Conservation (phyloP, 2,888 invertebrate genomes). For the Dugesia japonica region DNA sequence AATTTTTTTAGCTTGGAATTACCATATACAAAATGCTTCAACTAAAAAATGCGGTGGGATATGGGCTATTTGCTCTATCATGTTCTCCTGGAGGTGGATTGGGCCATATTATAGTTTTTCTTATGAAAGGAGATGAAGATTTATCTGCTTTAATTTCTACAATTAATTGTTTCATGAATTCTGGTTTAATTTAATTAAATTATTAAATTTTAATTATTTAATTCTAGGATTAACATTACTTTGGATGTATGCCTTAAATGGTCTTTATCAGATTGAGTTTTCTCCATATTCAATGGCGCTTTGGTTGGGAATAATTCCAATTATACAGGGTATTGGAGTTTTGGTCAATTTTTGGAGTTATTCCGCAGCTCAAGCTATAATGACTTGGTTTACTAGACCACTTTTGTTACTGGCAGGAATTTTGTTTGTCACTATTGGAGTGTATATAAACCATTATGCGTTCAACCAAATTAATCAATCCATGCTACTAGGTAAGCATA, state of each 20-base stretch:
- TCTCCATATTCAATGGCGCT: not conserved
- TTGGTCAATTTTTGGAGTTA: not conserved
- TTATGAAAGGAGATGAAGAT: conserved; percentile 41
- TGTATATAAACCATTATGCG: conserved; percentile 47
- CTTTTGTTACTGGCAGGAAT: conserved; percentile 43
- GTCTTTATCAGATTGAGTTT: not conserved
- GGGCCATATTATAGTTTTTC: conserved; percentile 43
- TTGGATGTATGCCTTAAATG: conserved; percentile 3
- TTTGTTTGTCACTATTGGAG: conserved; percentile 44
- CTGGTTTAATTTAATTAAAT: too few relatives aligned
- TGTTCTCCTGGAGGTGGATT: conserved; percentile 45
- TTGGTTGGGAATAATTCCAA: conserved; percentile 10
- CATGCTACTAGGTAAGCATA: conserved; percentile 33
- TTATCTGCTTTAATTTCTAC: conserved; percentile 43
- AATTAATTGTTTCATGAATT: conserved; percentile 39
- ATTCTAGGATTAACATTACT: not conserved
- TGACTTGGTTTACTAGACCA: conserved; percentile 46
- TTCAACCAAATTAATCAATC: conserved; percentile 40
- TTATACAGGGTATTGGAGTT: not conserved
- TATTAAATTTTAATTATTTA: too few relatives aligned
- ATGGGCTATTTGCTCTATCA: conserved; percentile 44
- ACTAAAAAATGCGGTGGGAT: conserved; percentile 29
- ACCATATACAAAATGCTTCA: conserved; percentile 15
- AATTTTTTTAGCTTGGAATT: not conserved
- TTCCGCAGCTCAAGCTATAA: conserved; percentile 41